These are phyloP conservation scores for Myotis findleyi DNA, from an alignment of 2,797 vertebrate species.

Conservation along the genomic window DNA sequence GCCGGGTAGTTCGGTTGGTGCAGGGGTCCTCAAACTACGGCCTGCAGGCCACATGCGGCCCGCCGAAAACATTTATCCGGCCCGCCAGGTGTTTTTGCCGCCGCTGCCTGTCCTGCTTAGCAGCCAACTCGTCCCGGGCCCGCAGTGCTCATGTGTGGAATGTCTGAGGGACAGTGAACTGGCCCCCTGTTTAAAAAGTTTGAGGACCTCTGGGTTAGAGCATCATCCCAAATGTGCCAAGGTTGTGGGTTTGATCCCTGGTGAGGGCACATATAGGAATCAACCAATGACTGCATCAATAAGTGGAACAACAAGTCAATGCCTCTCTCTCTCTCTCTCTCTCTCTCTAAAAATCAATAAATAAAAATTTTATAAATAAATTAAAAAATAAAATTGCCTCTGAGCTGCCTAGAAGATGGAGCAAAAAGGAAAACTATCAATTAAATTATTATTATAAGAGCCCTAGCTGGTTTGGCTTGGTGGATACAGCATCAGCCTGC, in stretches of 20 bases:
- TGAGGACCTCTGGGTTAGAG: not conserved
- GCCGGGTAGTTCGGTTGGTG: not conserved
- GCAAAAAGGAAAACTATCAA: not conserved
- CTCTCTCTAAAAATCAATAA: not conserved
- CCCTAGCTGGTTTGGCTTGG: no score
- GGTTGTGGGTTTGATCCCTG: not conserved
- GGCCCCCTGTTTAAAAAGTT: no score
- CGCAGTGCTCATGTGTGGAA: no score
- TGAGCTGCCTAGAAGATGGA: constrained; percentile 43
- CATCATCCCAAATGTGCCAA: not conserved
- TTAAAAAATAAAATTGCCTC: not conserved
- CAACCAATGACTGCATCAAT: not conserved
- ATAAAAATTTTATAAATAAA: not conserved
- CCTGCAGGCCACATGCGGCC: no score
- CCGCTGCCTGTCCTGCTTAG: no score
- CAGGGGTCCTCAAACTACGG: no score
- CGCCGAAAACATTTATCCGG: no score
- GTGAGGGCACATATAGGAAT: not conserved
- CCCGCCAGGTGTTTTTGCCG: no score
- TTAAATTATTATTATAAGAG: not conserved
- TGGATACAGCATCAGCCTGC: no score
- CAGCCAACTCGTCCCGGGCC: no score
- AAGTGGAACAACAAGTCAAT: not conserved
- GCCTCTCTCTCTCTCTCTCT: no score
- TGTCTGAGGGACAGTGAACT: no score